A percentile compares a stretch with the other conserved stretches of the same genome.
phyloP scores from a whole-genome alignment of 2,888 invertebrate species.

The Pegoplata infirma region DNA sequence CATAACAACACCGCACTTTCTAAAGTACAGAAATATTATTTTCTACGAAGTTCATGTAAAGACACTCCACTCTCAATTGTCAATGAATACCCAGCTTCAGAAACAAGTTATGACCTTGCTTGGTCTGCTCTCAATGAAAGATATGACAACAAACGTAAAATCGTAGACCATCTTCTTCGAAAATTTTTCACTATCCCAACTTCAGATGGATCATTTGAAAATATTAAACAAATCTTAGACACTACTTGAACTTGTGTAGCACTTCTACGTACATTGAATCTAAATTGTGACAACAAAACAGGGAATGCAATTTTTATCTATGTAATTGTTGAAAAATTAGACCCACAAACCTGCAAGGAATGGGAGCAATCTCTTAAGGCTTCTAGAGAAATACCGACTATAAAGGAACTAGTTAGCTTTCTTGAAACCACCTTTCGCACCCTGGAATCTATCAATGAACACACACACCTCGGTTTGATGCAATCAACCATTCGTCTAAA shows the following conservation, averaged over 20 bases:
- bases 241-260: background rate
- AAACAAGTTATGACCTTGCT: too few relatives aligned
- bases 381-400: background rate
- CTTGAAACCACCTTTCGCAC: constrained; percentile 12
- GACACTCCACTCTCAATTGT: too few relatives aligned
- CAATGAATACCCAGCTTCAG: too few relatives aligned
- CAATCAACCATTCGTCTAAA: background rate
- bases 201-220: constrained; percentile 11
- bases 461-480: background rate
- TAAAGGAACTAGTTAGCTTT: background rate
- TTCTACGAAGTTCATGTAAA: too few relatives aligned
- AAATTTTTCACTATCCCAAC: constrained; percentile 4
- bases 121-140: background rate
- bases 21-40: too few relatives aligned
- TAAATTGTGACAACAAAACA: background rate
- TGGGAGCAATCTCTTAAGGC: constrained; percentile 25
- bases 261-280: background rate
- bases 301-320: background rate
- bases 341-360: constrained; percentile 16
- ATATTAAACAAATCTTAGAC: constrained; percentile 18
- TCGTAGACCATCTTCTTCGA: constrained; percentile 30
- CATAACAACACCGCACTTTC: too few relatives aligned
- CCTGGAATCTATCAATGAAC: constrained; percentile 8
- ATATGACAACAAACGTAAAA: constrained; percentile 24
- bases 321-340: background rate